phyloP scores from a whole-genome alignment of 2,888 invertebrate genomes.

The Volucella inflata region DNA sequence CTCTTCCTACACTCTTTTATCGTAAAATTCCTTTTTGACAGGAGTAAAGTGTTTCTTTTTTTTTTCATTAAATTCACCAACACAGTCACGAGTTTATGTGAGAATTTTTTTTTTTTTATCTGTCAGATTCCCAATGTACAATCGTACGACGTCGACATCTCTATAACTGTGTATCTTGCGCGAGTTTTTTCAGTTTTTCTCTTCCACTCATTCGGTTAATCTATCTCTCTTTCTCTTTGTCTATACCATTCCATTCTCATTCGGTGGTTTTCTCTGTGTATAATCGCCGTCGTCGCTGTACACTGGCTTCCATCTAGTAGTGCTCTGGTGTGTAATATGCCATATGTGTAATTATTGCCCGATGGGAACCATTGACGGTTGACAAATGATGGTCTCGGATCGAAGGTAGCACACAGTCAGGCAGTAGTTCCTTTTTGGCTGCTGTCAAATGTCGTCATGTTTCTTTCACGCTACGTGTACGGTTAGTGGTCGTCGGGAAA shows the following conservation, averaged over 20 bases:
- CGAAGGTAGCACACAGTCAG: constrained; percentile 78
- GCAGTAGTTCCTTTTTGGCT: constrained; percentile 84
- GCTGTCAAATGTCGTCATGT: constrained; percentile 83
- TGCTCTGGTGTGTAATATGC: constrained; percentile 73
- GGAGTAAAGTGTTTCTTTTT: constrained; percentile 58
- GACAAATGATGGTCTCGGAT: constrained; percentile 76
- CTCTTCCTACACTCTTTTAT: constrained; percentile 65
- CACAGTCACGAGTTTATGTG: constrained; percentile 1
- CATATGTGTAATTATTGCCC: constrained; percentile 77
- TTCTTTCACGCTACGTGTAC: constrained; percentile 75
- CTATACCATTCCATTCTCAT: constrained; percentile 38
- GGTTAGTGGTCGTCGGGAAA: constrained; percentile 75
- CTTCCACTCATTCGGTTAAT: too few species aligned
- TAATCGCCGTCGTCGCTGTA: constrained; percentile 3
- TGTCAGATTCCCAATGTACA: constrained; percentile 15
- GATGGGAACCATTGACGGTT: constrained; percentile 76
- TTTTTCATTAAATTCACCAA: neutral
- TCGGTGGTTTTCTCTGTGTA: constrained; percentile 35
- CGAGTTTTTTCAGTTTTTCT: constrained; percentile 42
- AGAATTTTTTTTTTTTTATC: constrained; percentile 42
- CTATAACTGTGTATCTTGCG: constrained; percentile 64
- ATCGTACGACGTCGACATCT: neutral
- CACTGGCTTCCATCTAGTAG: constrained; percentile 32
- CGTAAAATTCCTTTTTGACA: constrained; percentile 56
- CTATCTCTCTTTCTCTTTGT: constrained; percentile 59